phyloP scores from a whole-genome alignment of 1,140 invertebrate species.

The Procambarus virginalis region DNA sequence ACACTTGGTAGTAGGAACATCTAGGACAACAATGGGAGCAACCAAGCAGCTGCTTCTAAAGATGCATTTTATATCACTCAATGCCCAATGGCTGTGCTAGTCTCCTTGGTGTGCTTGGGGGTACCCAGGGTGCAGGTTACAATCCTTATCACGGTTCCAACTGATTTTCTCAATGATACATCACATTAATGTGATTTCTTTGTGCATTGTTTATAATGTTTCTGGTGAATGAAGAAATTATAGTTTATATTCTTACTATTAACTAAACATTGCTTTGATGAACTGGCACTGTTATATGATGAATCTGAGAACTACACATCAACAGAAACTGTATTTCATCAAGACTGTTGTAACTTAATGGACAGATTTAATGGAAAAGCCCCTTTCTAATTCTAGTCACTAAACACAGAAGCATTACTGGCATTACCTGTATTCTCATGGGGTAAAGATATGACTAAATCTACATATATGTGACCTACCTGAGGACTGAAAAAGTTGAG shows the following conservation, averaged over 20 bases:
- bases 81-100: no score
- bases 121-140: no score
- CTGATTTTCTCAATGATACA: no score
- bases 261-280: conserved; percentile 22
- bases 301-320: conserved; percentile 23
- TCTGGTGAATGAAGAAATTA: no score
- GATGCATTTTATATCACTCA: no score
- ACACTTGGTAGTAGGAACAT: no score
- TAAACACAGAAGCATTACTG: conserved; percentile 33
- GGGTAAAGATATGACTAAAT: not conserved
- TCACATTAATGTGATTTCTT: no score
- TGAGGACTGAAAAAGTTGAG: not conserved
- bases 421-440: conserved; percentile 26
- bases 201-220: no score
- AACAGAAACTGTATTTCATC: conserved; percentile 43
- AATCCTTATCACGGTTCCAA: no score
- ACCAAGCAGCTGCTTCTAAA: no score
- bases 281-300: conserved; percentile 33
- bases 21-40: no score
- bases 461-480: not conserved
- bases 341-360: conserved; percentile 45
- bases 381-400: conserved; percentile 43
- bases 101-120: no score
- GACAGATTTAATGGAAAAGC: conserved; percentile 28
- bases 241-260: not conserved